phyloP scores from a whole-genome alignment of 1,140 invertebrate genomes.

The Aricia agestis region DNA sequence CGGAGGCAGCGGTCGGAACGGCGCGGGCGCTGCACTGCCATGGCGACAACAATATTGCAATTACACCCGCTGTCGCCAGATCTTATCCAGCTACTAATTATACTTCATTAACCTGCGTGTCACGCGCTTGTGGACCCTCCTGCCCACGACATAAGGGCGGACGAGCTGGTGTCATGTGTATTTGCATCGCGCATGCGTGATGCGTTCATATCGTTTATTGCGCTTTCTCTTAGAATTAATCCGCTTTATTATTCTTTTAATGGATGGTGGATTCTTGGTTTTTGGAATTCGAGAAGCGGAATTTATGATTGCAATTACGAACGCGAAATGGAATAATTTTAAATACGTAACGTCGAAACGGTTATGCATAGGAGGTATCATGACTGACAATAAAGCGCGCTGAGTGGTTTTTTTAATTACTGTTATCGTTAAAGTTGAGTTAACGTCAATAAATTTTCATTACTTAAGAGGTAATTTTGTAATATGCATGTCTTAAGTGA shows the following conservation, averaged over 20 bases:
- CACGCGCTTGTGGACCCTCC: conserved; percentile 19
- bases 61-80: conserved; percentile 38
- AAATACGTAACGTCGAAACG: not conserved
- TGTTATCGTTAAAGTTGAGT: not conserved
- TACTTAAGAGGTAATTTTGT: not conserved
- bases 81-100: conserved; percentile 43
- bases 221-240: conserved; percentile 15
- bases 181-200: conserved; percentile 31
- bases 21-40: conserved; percentile 28
- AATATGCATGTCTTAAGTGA: not conserved
- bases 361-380: not conserved
- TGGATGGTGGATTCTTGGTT: conserved; percentile 14
- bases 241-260: conserved; percentile 16
- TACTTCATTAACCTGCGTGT: conserved; percentile 27
- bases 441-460: not conserved
- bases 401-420: not conserved
- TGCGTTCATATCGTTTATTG: conserved; percentile 14
- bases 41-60: conserved; percentile 40
- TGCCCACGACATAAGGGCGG: conserved; percentile 10
- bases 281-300: conserved; percentile 11
- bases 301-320: conserved; percentile 2
- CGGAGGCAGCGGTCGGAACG: conserved; percentile 17
- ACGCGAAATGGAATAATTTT: not conserved
- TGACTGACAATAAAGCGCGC: not conserved
- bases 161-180: conserved; percentile 18